Percentiles rank a stretch among this genome's conserved stretches.
These are phyloP conservation scores for Scophthalmus maximus DNA, from an alignment of 2,113 vertebrate genomes.

Conservation along the genomic window DNA sequence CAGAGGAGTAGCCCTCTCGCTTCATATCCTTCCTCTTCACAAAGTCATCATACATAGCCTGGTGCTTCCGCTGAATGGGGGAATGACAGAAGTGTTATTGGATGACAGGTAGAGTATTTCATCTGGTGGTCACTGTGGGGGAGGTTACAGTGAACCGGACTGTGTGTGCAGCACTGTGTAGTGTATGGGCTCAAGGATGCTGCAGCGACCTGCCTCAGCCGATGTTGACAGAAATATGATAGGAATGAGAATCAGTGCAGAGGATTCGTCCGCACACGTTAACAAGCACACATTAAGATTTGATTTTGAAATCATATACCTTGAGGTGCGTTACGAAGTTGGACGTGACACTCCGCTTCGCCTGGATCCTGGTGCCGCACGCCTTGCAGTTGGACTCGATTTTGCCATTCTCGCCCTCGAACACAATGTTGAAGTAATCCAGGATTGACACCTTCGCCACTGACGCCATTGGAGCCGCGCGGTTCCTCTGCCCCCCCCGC, in stretches of 20 bases:
- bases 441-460: conserved; percentile 85
- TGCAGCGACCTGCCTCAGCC: conserved; percentile 10
- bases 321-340: conserved; percentile 88
- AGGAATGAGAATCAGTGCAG: background rate
- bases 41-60: conserved; percentile 87
- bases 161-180: background rate
- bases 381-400: conserved; percentile 87
- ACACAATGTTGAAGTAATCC: conserved; percentile 88
- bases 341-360: conserved; percentile 85
- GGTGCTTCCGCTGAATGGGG: conserved; percentile 82
- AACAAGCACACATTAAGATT: background rate
- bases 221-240: background rate
- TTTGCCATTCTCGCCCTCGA: conserved; percentile 87
- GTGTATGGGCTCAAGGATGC: background rate
- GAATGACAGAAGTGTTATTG: conserved; percentile 1
- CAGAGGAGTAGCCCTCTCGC: conserved; percentile 82
- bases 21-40: conserved; percentile 87
- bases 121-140: background rate
- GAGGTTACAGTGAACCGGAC: background rate
- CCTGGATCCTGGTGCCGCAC: conserved; percentile 86
- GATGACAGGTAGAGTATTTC: conserved; percentile 1
- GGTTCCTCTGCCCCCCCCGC: conserved; percentile 49
- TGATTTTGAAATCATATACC: conserved; percentile 69
- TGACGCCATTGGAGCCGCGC: conserved; percentile 83
- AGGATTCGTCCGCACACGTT: background rate